These are phyloP conservation scores for Poeciliopsis paucimaculata DNA, from an alignment of 2,797 vertebrate species.

Conservation along the genomic window DNA sequence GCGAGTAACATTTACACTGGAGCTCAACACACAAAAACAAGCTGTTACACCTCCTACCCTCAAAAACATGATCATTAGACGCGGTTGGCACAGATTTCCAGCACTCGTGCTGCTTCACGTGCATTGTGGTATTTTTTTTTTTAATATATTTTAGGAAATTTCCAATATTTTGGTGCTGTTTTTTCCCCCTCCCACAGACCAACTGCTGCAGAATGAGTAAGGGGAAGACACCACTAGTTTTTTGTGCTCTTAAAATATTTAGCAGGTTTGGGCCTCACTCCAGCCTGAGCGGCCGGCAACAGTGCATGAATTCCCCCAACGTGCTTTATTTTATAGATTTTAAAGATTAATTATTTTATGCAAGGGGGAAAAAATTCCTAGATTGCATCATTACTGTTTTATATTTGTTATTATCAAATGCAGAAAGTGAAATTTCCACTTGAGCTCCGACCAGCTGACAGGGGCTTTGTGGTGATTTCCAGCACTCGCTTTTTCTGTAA, in stretches of 20 bases:
- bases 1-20: constrained; percentile 39
- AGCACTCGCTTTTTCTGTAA: constrained; percentile 28
- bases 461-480: constrained; percentile 28
- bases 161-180: constrained; percentile 27
- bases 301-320: constrained; percentile 15
- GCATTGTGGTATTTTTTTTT: constrained; percentile 10
- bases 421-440: constrained; percentile 37
- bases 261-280: constrained; percentile 57
- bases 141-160: constrained; percentile 14
- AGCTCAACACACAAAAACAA: constrained; percentile 22
- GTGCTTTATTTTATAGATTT: constrained; percentile 9
- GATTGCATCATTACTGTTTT: constrained; percentile 4
- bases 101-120: constrained; percentile 16
- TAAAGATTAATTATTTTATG: not conserved
- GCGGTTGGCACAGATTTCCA: constrained; percentile 12
- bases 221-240: constrained; percentile 52
- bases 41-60: constrained; percentile 15
- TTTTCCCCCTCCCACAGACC: constrained; percentile 27
- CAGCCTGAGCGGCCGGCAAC: constrained; percentile 46
- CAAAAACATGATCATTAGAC: constrained; percentile 18
- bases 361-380: not conserved
- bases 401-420: constrained; percentile 19
- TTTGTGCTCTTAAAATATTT: constrained; percentile 69
- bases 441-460: constrained; percentile 24
- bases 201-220: constrained; percentile 34